phyloP scores from a whole-genome alignment of 1,140 invertebrate species.

The Drosophila mojavensis region DNA sequence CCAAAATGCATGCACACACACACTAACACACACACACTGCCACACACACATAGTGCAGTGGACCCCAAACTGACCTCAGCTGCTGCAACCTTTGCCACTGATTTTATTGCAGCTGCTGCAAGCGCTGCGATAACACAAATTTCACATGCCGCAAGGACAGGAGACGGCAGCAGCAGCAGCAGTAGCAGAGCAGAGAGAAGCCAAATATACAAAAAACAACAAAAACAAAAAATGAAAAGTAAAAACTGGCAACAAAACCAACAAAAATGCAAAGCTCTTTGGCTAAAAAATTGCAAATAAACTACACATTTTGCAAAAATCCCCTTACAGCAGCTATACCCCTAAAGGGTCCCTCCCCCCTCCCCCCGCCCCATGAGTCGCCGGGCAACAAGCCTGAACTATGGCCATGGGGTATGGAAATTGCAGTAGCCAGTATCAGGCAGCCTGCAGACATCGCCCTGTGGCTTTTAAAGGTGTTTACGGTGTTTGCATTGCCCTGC shows the following conservation, averaged over 20 bases:
- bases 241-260: slow-evolving; percentile 50
- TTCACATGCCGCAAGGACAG: slow-evolving; percentile 56
- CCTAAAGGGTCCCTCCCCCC: too few species aligned
- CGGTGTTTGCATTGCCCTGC: slow-evolving; percentile 63
- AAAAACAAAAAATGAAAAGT: slow-evolving; percentile 9
- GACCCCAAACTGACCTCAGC: slow-evolving; percentile 75
- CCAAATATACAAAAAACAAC: neutral
- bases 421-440: slow-evolving; percentile 69
- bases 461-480: slow-evolving; percentile 75
- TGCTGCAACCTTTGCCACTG: slow-evolving; percentile 79
- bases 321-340: slow-evolving; percentile 10
- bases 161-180: slow-evolving; percentile 18
- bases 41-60: slow-evolving; percentile 32
- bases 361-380: too few species aligned
- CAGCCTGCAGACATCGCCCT: slow-evolving; percentile 60
- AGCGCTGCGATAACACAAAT: slow-evolving; percentile 77
- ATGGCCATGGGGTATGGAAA: slow-evolving; percentile 57
- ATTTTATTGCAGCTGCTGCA: slow-evolving; percentile 80
- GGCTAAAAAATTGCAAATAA: slow-evolving; percentile 81
- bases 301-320: slow-evolving; percentile 72
- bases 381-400: slow-evolving; percentile 22
- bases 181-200: neutral
- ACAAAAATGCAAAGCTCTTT: slow-evolving; percentile 76
- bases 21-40: neutral
- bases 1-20: slow-evolving; percentile 31